phyloP scores from a whole-genome alignment of 2,888 invertebrate genomes.

The Eilema depressum region DNA sequence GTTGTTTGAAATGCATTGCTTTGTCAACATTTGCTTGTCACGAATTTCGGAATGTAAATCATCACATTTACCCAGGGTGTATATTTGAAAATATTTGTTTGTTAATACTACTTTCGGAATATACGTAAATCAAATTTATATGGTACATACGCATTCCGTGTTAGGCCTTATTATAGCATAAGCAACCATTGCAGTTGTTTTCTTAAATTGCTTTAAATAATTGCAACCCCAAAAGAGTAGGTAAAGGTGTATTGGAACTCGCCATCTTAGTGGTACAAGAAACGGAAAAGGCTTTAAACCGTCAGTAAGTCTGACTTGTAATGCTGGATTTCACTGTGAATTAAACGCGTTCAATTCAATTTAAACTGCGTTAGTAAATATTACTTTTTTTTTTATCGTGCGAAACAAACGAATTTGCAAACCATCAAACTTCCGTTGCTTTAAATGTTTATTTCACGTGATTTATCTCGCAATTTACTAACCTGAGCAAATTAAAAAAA shows the following conservation, averaged over 20 bases:
- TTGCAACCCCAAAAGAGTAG: neutral
- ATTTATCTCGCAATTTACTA: neutral
- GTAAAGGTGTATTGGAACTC: too few relatives aligned
- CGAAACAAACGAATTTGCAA: neutral
- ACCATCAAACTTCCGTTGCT: neutral
- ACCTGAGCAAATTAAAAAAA: constrained; percentile 11
- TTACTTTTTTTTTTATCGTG: too few relatives aligned
- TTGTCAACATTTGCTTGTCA: neutral
- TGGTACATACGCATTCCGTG: neutral
- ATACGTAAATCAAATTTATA: too few relatives aligned
- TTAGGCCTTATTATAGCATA: neutral
- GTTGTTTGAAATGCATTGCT: constrained; percentile 6
- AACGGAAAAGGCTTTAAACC: too few relatives aligned
- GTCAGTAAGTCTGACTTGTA: too few relatives aligned
- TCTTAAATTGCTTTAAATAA: neutral
- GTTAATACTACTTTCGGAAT: neutral
- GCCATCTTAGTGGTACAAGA: too few relatives aligned
- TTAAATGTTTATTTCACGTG: neutral
- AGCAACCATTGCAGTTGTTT: neutral
- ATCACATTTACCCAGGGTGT: neutral
- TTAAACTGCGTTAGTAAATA: neutral
- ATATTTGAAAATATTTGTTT: neutral
- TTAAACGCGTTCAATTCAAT: neutral
- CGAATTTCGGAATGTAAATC: neutral
- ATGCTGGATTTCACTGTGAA: too few relatives aligned